phyloP scores from a whole-genome alignment of 2,888 invertebrate species.

The Microctonus aethiopoides region DNA sequence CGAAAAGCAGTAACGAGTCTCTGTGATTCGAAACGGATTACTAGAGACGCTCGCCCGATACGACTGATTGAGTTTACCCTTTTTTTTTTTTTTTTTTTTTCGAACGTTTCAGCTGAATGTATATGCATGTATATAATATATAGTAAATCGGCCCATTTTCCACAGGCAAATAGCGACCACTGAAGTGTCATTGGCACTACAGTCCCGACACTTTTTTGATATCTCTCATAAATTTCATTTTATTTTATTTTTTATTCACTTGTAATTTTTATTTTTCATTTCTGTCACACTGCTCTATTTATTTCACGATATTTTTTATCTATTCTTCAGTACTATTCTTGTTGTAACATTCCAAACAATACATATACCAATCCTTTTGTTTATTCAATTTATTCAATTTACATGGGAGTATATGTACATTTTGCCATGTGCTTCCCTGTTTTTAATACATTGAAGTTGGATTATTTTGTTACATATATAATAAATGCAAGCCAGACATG shows the following conservation, averaged over 20 bases:
- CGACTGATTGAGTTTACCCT: conserved; percentile 21
- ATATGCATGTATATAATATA: background rate
- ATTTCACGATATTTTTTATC: background rate
- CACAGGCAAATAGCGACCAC: background rate
- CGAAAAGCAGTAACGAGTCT: conserved; percentile 24
- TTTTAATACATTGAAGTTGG: background rate
- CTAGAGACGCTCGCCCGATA: conserved; percentile 8
- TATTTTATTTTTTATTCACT: background rate
- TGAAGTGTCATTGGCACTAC: background rate
- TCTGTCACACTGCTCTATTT: background rate
- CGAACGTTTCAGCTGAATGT: background rate
- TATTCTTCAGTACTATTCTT: too few relatives aligned
- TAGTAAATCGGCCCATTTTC: background rate
- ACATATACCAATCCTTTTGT: background rate
- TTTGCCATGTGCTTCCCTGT: background rate
- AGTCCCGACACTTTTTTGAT: background rate
- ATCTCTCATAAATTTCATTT: background rate
- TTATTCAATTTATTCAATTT: background rate
- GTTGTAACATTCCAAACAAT: background rate
- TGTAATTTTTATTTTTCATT: background rate
- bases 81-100: too few relatives aligned
- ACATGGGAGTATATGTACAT: background rate
- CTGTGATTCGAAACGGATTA: conserved; percentile 21
- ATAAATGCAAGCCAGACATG: background rate
- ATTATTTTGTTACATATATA: background rate